These are phyloP conservation scores for Empidonax alnorum DNA, from an alignment of 2,113 vertebrate genomes.

Conservation along the genomic window DNA sequence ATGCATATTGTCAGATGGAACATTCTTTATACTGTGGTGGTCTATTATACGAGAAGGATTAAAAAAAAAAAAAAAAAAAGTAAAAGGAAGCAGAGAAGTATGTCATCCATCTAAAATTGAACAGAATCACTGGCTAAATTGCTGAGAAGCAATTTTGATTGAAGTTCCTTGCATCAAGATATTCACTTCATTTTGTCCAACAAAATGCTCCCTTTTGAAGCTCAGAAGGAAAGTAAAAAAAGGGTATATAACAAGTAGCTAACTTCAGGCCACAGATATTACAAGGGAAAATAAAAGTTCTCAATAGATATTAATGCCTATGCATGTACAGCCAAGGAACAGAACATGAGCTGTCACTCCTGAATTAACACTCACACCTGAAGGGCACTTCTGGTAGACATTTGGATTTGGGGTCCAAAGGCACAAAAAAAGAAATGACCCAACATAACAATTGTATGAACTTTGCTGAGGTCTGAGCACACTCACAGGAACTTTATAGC, in stretches of 20 bases:
- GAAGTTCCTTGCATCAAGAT: not conserved
- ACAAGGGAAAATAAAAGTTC: not conserved
- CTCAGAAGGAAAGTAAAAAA: not conserved
- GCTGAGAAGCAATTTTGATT: not conserved
- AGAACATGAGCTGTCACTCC: not conserved
- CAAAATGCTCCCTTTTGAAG: not conserved
- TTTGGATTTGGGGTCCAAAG: not conserved
- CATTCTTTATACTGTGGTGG: not conserved
- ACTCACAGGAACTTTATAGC: not conserved
- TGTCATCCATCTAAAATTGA: not conserved
- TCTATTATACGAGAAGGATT: not conserved
- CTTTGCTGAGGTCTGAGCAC: no score
- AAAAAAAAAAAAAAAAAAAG: not conserved
- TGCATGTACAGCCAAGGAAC: not conserved
- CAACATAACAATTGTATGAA: fast-evolving
- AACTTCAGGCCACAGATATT: not conserved
- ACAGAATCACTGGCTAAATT: not conserved
- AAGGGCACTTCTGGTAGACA: not conserved
- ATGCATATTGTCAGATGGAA: conserved; percentile 34
- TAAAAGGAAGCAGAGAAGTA: not conserved
- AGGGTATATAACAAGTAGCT: not conserved
- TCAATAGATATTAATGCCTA: not conserved
- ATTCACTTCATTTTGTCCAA: not conserved
- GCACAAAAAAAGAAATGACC: fast-evolving
- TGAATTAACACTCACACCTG: not conserved